Percentiles rank a stretch among this genome's conserved stretches.
Evolutionary conservation across 2,113 vertebrate genomes (phyloP).

Genomic region (Nematolebias whitei): DNA sequence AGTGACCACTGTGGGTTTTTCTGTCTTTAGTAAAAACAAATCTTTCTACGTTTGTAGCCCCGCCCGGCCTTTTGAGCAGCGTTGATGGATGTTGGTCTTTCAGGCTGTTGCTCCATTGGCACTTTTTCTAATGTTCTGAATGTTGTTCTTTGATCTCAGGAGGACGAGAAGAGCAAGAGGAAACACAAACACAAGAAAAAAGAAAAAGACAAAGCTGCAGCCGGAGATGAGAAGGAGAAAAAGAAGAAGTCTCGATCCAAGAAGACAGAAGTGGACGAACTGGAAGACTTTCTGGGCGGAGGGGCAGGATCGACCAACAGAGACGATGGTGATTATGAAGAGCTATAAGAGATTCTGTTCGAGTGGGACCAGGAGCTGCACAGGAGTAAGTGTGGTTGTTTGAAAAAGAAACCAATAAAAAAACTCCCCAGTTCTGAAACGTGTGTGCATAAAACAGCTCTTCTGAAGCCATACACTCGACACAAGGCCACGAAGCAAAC

Average conservation of each 20-base stretch:
- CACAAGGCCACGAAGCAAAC: slow-evolving; percentile 25
- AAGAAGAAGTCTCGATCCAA: slow-evolving; percentile 81
- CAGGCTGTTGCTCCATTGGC: too few relatives aligned
- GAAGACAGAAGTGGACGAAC: slow-evolving; percentile 85
- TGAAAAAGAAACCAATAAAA: background rate
- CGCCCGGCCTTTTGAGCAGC: too few relatives aligned
- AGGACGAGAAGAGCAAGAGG: slow-evolving; percentile 91
- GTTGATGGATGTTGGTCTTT: too few relatives aligned
- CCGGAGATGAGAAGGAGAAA: slow-evolving; percentile 79
- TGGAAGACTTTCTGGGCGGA: slow-evolving; percentile 92
- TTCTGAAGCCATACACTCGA: slow-evolving; percentile 68
- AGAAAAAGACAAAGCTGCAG: slow-evolving; percentile 81
- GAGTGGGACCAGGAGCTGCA: slow-evolving; percentile 2
- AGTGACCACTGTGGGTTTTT: too few relatives aligned
- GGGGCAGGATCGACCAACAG: slow-evolving; percentile 64
- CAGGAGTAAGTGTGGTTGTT: background rate
- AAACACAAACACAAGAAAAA: slow-evolving; percentile 89
- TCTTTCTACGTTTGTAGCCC: too few relatives aligned
- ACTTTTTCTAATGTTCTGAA: too few relatives aligned
- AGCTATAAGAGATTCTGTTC: slow-evolving; percentile 80
- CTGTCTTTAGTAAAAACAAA: too few relatives aligned
- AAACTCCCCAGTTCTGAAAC: slow-evolving; percentile 14
- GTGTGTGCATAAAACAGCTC: slow-evolving; percentile 59
- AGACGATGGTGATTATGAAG: slow-evolving; percentile 93
- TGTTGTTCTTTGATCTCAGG: slow-evolving; percentile 64